Evolutionary conservation across 2,888 invertebrate genomes (phyloP), one percentile per base, ranked within the genome.

Genomic region (Xestia sexstrigata): DNA sequence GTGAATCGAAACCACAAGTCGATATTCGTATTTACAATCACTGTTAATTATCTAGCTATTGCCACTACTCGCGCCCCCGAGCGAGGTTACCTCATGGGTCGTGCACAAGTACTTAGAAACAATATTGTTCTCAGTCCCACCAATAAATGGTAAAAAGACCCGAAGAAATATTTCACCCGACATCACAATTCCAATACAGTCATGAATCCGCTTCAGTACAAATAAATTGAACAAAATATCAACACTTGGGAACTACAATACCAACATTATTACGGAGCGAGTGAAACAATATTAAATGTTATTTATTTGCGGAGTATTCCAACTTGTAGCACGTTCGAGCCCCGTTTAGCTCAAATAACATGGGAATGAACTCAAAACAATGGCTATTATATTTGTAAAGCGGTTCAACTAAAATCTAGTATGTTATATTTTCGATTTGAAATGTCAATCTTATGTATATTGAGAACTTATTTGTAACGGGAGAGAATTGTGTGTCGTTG

Each of bases 261-360:
- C 84, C 49, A 70, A 87, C 84, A 83, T 81, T 76, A 83, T 79
- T 79, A 77, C 81, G 66, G 23, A 49, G 6, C 66, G 67, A 78
- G 76, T 74, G 70, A 71, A 83, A 88, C 85, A 84, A 80, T 88
- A 89, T 87, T 84, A 85, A 85, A 81, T 83, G 86, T 89, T 89
- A 87, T 89, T 89, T 89, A 89, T 89, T 86, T 85, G 76, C 86
- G 60, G 45, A 82, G 81, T 88, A 88, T 85, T 84, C 83, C 85
- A 75, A 79, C 76, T 78, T 70, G 73, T 79, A 87, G 89, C 89
- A 89, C 89, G 89, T 89, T 88, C 87, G 77, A 82, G 71, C 66
- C 84, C 79, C 78, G 83, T 87, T 85, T 84, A 85, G 89, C 81
- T 86, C 84, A 86, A 83, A 85, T 83, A 89, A 89, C 89, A 88